Evolutionary conservation across 2,888 invertebrate species (phyloP).

Genomic region (Lasioglossum leucozonium): DNA sequence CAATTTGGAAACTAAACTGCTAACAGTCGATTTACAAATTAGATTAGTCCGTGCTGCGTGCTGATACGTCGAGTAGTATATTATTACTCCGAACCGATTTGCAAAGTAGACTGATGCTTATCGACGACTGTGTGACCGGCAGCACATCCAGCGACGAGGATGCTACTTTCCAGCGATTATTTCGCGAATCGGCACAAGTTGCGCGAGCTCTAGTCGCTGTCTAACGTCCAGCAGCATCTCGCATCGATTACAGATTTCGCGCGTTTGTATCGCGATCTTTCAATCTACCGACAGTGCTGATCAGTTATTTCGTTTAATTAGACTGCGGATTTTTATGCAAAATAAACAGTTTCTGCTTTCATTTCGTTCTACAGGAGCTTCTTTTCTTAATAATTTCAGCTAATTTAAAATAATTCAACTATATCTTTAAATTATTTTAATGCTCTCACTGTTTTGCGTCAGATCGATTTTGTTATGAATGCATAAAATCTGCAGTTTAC

Average conservation of each 20-base stretch:
- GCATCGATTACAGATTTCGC: too few relatives aligned
- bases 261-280: too few relatives aligned
- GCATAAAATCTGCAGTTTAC: too few relatives aligned
- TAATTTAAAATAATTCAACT: not conserved
- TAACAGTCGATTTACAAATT: slow-evolving; percentile 43
- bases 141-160: not conserved
- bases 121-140: not conserved
- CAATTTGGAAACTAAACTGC: slow-evolving; percentile 20
- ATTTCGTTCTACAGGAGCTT: not conserved
- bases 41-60: slow-evolving; percentile 22
- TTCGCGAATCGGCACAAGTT: not conserved
- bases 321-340: not conserved
- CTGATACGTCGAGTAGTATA: slow-evolving; percentile 5
- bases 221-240: not conserved
- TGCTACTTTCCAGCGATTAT: not conserved
- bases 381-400: not conserved
- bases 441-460: too few relatives aligned
- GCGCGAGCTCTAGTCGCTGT: not conserved
- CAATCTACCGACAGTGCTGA: too few relatives aligned
- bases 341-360: not conserved
- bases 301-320: not conserved
- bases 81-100: slow-evolving; percentile 29
- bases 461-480: too few relatives aligned
- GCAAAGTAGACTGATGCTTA: slow-evolving; percentile 1
- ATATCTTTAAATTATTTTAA: not conserved